phyloP scores from a whole-genome alignment of 2,888 invertebrate species.

The Temnothorax unifasciatus region DNA sequence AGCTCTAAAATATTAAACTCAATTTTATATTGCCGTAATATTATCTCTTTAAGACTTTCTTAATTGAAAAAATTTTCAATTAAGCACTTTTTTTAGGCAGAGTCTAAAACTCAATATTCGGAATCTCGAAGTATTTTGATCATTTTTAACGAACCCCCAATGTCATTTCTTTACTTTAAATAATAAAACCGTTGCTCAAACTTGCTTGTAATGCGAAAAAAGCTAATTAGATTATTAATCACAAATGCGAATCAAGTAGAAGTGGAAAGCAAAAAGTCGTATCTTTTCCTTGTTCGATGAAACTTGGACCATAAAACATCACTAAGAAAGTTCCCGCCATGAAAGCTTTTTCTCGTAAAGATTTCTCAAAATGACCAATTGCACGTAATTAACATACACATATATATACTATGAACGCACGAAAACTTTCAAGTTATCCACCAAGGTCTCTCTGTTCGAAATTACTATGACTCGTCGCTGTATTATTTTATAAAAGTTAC shows the following conservation, averaged over 20 bases:
- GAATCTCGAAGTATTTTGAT: background rate
- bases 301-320: constrained; percentile 67
- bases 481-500: background rate
- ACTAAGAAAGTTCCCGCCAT: constrained; percentile 66
- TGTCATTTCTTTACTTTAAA: constrained; percentile 45
- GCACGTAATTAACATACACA: constrained; percentile 72
- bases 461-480: background rate
- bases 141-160: background rate
- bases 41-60: background rate
- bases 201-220: background rate
- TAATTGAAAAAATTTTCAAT: background rate
- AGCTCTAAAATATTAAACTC: constrained; percentile 11
- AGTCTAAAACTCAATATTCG: background rate
- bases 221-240: constrained; percentile 58
- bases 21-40: background rate
- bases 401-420: constrained; percentile 52
- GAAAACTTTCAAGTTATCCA: constrained; percentile 50
- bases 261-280: constrained; percentile 50
- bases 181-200: constrained; percentile 54
- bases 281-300: constrained; percentile 30
- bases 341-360: constrained; percentile 61
- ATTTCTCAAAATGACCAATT: constrained; percentile 69
- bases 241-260: constrained; percentile 35
- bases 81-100: background rate
- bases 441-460: background rate